Percentiles rank a stretch among this genome's conserved stretches.
phyloP scores from a whole-genome alignment of 2,888 invertebrate genomes.

The Calliopum simillimum region DNA sequence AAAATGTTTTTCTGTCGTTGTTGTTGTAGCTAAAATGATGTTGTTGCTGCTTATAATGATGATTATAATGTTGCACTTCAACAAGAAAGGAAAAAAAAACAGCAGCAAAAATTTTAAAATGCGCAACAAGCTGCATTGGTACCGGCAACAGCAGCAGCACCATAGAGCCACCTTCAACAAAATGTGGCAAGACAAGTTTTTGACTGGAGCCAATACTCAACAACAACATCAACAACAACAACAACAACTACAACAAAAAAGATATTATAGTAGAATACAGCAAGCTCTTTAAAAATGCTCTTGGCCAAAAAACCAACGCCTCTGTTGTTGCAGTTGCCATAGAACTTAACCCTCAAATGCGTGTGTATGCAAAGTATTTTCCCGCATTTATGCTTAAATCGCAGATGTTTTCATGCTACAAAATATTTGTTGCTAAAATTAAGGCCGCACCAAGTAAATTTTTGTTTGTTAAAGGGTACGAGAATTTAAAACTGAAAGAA shows the following conservation, averaged over 20 bases:
- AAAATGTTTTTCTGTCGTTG: background rate
- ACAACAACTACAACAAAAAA: slow-evolving; percentile 21
- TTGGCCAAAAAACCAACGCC: slow-evolving; percentile 18
- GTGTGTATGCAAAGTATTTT: too few species aligned
- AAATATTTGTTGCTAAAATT: too few species aligned
- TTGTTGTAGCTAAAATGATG: background rate
- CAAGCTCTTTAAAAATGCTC: too few species aligned
- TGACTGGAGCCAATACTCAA: too few species aligned
- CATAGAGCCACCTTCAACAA: slow-evolving; percentile 29
- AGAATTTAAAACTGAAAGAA: too few species aligned
- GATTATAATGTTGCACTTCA: background rate
- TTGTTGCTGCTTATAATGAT: background rate
- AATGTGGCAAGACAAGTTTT: slow-evolving; percentile 31
- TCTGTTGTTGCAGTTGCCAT: too few species aligned
- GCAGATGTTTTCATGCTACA: too few species aligned
- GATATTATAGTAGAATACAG: background rate
- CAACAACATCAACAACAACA: slow-evolving; percentile 18
- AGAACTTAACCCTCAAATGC: too few species aligned
- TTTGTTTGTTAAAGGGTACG: too few species aligned
- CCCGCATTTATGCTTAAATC: too few species aligned
- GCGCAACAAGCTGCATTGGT: slow-evolving; percentile 9
- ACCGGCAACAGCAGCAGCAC: too few species aligned
- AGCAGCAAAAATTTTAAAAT: background rate
- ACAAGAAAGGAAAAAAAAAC: background rate
- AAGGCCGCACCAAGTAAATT: too few species aligned